Evolutionary conservation across 1,140 invertebrate genomes (phyloP).

Genomic region (Homalodisca vitripennis): DNA sequence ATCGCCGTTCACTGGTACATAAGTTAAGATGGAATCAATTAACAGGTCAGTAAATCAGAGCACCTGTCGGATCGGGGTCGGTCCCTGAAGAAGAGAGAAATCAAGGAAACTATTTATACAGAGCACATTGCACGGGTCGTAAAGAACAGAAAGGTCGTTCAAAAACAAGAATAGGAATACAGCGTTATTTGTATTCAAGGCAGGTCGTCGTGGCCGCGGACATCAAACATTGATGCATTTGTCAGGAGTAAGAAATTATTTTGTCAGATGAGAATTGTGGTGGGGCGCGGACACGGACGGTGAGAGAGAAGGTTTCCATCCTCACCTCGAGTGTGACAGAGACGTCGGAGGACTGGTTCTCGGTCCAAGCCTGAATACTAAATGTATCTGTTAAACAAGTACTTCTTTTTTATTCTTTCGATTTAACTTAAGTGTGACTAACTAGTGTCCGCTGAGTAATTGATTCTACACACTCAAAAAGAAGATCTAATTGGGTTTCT

Average conservation of each 20-base stretch:
- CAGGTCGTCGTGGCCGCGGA: slow-evolving; percentile 1
- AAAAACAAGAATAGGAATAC: neutral
- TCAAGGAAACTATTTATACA: neutral
- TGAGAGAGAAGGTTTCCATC: slow-evolving; percentile 19
- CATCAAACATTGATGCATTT: slow-evolving; percentile 30
- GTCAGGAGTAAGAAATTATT: slow-evolving; percentile 32
- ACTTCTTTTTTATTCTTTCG: slow-evolving; percentile 18
- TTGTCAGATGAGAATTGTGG: slow-evolving; percentile 30
- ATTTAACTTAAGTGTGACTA: slow-evolving; percentile 22
- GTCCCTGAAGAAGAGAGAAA: neutral
- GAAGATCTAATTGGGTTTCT: slow-evolving; percentile 12
- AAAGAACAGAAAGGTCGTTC: slow-evolving; percentile 15
- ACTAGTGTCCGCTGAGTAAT: neutral
- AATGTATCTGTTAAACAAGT: slow-evolving; percentile 23
- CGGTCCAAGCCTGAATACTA: slow-evolving; percentile 25
- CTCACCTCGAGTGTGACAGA: neutral
- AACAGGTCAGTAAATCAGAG: slow-evolving; percentile 1
- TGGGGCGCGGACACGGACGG: slow-evolving; percentile 12
- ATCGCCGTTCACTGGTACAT: too few species aligned
- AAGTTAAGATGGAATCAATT: too few species aligned
- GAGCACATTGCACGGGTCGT: neutral
- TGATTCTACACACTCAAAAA: slow-evolving; percentile 2
- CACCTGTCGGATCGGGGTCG: too few species aligned
- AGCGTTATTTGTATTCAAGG: slow-evolving; percentile 25
- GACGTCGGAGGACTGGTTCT: slow-evolving; percentile 17